Evolutionary conservation across 2,888 invertebrate species (phyloP).

Genomic region (Tenthredo mesomela): DNA sequence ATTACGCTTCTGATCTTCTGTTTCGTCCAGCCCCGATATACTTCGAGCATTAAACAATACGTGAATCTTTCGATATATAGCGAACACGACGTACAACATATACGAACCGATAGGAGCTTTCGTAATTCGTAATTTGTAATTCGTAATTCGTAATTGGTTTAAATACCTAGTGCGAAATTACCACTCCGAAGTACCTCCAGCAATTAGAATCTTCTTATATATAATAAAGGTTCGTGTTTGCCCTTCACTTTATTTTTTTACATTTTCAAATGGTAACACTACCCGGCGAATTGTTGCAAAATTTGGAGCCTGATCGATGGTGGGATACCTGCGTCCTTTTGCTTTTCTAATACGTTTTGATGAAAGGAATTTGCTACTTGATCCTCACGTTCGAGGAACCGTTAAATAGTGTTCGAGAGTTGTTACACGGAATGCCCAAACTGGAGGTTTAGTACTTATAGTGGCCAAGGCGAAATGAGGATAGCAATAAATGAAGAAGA

Average conservation of each 20-base stretch:
- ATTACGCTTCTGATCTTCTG: slow-evolving; percentile 32
- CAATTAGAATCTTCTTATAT: slow-evolving; percentile 40
- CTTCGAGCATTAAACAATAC: slow-evolving; percentile 5
- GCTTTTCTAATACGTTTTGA: not conserved
- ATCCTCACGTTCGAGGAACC: slow-evolving; percentile 4
- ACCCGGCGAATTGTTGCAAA: not conserved
- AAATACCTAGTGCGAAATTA: slow-evolving; percentile 39
- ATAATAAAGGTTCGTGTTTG: slow-evolving; percentile 31
- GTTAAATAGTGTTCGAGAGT: slow-evolving; percentile 8
- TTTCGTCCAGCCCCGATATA: not conserved
- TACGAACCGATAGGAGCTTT: slow-evolving; percentile 15
- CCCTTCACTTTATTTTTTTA: not conserved
- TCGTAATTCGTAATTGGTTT: slow-evolving; percentile 15
- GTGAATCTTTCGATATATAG: slow-evolving; percentile 1
- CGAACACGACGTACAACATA: slow-evolving; percentile 31
- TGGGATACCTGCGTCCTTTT: not conserved
- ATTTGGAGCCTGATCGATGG: not conserved
- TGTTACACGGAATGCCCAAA: slow-evolving; percentile 10
- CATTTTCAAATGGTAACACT: not conserved
- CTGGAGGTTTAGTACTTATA: not conserved
- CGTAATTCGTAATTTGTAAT: slow-evolving; percentile 37
- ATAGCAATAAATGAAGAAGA: slow-evolving; percentile 38
- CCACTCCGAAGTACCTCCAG: not conserved
- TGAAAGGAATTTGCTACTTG: not conserved
- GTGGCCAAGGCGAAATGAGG: not conserved